Conservation (phyloP, 2,888 invertebrate genomes). For the Drosophila monieri region DNA sequence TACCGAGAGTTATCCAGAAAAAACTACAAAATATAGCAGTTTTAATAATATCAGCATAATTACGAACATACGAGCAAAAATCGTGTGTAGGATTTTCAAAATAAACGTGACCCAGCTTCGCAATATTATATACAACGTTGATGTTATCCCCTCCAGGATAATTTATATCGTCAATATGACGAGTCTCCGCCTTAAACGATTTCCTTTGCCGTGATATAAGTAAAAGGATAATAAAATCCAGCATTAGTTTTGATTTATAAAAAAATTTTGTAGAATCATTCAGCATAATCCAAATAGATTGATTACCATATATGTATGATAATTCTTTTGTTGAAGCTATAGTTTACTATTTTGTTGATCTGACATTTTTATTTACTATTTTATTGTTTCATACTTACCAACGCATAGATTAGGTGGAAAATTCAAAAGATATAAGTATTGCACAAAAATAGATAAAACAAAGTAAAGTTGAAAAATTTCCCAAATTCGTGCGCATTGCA, state of each 20-base stretch:
- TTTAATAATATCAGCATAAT: constrained; percentile 97
- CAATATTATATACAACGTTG: constrained; percentile 88
- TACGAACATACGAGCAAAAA: constrained; percentile 90
- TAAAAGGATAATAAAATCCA: constrained; percentile 95
- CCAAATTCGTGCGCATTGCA: constrained; percentile 90
- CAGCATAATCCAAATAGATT: constrained; percentile 91
- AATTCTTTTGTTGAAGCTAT: background rate
- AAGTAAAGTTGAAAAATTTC: constrained; percentile 91
- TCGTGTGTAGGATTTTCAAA: constrained; percentile 94
- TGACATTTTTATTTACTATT: background rate
- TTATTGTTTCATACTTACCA: constrained; percentile 84
- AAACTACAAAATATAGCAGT: constrained; percentile 93
- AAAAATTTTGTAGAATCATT: constrained; percentile 90
- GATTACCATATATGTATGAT: background rate
- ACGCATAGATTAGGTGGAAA: constrained; percentile 94
- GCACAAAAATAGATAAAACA: constrained; percentile 92
- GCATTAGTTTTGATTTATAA: constrained; percentile 91
- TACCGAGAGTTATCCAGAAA: constrained; percentile 97
- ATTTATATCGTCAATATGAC: constrained; percentile 81
- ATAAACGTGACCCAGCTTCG: constrained; percentile 85
- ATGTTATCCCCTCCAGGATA: constrained; percentile 90
- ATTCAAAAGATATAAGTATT: constrained; percentile 94
- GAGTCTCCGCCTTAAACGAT: constrained; percentile 92
- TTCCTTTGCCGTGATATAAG: constrained; percentile 92
- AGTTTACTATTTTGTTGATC: background rate